Conservation (phyloP, 2,113 vertebrate genomes). For the Dunckerocampus dactyliophorus region DNA sequence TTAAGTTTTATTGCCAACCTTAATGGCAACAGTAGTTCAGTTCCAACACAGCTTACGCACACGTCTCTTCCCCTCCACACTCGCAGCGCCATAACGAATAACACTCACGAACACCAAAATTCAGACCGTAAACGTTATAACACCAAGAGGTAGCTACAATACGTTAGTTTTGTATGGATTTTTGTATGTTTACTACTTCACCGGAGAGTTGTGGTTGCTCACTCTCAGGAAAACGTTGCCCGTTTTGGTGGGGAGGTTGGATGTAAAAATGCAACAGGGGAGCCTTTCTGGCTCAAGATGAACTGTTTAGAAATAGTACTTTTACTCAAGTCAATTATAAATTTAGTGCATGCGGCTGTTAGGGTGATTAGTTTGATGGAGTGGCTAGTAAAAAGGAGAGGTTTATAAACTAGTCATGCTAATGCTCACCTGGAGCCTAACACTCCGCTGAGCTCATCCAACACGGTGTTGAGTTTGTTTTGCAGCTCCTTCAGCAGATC, state of each 20-base stretch:
- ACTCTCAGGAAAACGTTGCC: too few species aligned
- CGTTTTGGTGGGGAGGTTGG: not conserved
- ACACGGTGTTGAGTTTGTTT: constrained; percentile 84
- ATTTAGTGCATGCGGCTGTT: constrained; percentile 11
- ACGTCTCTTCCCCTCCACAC: too few species aligned
- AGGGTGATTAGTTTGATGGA: constrained; percentile 12
- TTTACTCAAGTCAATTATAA: constrained; percentile 18
- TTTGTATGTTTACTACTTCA: too few species aligned
- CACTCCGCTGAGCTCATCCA: constrained; percentile 87
- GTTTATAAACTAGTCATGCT: constrained; percentile 9
- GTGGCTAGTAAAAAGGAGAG: not conserved
- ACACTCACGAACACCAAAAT: too few species aligned
- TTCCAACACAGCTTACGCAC: too few species aligned
- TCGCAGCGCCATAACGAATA: too few species aligned
- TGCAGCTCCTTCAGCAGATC: constrained; percentile 90
- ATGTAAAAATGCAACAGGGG: not conserved
- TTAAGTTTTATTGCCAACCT: too few species aligned
- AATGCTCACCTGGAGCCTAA: constrained; percentile 86
- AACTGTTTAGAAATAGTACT: constrained; percentile 18
- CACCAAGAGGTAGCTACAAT: too few species aligned
- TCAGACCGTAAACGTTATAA: too few species aligned
- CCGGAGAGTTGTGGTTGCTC: too few species aligned
- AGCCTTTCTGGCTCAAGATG: constrained; percentile 19
- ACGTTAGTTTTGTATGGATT: too few species aligned
- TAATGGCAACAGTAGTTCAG: too few species aligned